Base-by-base conservation (phyloP, 92 coral and sea anemone species). In the Virgularia gustaviana region DNA sequence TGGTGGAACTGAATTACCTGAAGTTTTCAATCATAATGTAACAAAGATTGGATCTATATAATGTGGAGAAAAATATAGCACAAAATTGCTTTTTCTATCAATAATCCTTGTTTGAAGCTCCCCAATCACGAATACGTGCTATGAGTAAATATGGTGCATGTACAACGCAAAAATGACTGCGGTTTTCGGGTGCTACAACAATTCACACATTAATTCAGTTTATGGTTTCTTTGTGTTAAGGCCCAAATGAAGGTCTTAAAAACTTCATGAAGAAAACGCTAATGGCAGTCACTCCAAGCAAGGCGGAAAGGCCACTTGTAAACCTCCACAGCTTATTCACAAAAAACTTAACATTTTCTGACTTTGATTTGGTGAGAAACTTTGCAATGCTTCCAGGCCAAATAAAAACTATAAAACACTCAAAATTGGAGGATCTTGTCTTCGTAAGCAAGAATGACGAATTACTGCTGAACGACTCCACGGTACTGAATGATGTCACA, bases 321-420 rank as follows among this genome's bases (percentile, higher is more conserved):
- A 68, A 68, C 35, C 62, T 68, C 30, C 47, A 47, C 10, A 55
- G 34, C 9, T 49, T 68, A 35, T 66, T 66, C 29, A 66, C 73
- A 13, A 44, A 66, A 38, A 44, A 66, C n/a, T 16, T 32, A 13
- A 15, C 6, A 13, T 66, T 66, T 28, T 16, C 73, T 33, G 57
- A 43, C 16, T 20, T 66, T 44, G 73, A 66, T 29, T 47, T 66
- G 73, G 58, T 66, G 28, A 20, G 73, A 44, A 66, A 66, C 47
- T 41, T 43, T 35, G 57, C 43, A 57, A 13, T 66, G n/a, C 47
- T 28, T 22, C 73, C 73, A 28, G 2, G 47, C 35, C 73, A 66
- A 66, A 66, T 66, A 11, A 30, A 49, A 44, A 37, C 47, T 12
- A 23, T 66, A 41, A 66, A 44, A 23, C 43, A 47, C 22, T 43